These are phyloP conservation scores for Pachliopta kotzebuea DNA, from an alignment of 2,888 invertebrate genomes.

Conservation along the genomic window DNA sequence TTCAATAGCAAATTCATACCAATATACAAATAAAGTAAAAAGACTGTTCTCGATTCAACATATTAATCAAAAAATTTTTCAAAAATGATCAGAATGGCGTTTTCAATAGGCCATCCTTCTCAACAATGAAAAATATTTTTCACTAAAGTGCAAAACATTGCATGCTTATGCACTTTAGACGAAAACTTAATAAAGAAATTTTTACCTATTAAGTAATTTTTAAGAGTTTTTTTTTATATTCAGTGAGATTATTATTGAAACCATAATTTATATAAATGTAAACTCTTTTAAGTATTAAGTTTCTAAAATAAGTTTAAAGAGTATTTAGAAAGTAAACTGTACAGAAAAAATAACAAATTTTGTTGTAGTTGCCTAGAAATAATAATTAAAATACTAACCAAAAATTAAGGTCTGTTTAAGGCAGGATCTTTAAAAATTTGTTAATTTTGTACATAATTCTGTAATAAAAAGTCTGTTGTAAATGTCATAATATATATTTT, in stretches of 20 bases:
- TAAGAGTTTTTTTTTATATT: not conserved
- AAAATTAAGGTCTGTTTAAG: not conserved
- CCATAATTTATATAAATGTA: constrained; percentile 5
- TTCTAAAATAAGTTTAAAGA: not conserved
- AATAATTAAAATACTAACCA: not conserved
- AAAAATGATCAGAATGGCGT: not conserved
- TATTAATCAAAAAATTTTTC: not conserved
- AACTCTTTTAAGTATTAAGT: not conserved
- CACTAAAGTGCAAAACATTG: too few relatives aligned
- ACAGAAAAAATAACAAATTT: not conserved
- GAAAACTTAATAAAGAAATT: not conserved
- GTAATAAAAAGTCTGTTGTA: not conserved
- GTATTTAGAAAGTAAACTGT: not conserved
- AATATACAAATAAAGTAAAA: not conserved
- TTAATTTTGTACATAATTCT: not conserved
- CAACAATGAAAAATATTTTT: too few relatives aligned
- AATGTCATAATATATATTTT: not conserved
- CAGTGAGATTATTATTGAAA: constrained; percentile 34
- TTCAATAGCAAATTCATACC: too few relatives aligned
- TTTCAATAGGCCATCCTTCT: too few relatives aligned
- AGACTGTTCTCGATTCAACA: too few relatives aligned
- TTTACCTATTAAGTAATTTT: too few relatives aligned
- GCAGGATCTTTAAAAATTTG: not conserved
- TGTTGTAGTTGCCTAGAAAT: not conserved
- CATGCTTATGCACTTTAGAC: too few relatives aligned